Evolutionary conservation across 2,797 vertebrate species (phyloP), one percentile per base, ranked within the genome.

Genomic region (Arnoldichthys spilopterus): DNA sequence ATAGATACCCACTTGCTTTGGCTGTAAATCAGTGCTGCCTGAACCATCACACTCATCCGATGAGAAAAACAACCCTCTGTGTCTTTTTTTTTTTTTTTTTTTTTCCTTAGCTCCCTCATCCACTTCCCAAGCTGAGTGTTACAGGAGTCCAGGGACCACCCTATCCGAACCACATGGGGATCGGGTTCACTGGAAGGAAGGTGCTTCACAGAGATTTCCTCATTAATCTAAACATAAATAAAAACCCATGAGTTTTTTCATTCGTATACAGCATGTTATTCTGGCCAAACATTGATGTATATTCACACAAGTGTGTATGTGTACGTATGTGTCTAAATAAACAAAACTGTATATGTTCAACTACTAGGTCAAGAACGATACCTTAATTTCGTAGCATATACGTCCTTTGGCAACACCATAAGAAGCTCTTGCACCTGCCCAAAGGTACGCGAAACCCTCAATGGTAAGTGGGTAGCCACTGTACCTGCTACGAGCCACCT

Each of bases 361-460:
- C 34, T 20, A 0, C n/a, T 15, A 8, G 45, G 8, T 18, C 9
- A 43, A 9, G 15, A 20, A 58, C 11, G 9, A 58, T 89, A 97
- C 97, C 96, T 96, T 98, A 92, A 98, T 94, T 90, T 98, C 97
- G 8, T 94, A 98, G 83, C 95, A 98, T 62, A 98, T 93, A 0
- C 95, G 94, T 3, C 97, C 97, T 74, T 87, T 91, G 69, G 86
- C 90, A 75, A 94, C 94, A 0, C 97, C 97, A 0, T 98, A 97
- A 16, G 95, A 93, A 15, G 95, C 96, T 24, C 97, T 90, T 1
- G 96, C 97, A 34, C 97, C 97, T 0, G 97, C 94, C 97, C 97
- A 98, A 51, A 98, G 90, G 85, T 95, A 98, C 24, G 97, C 97
- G 75, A 98, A 98, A 13, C 97, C 97, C 87, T 98, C 96, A 0